Evolutionary conservation across 1,140 invertebrate species (phyloP), one percentile per base, ranked within the genome.

Genomic region (Hylaeus anthracinus): DNA sequence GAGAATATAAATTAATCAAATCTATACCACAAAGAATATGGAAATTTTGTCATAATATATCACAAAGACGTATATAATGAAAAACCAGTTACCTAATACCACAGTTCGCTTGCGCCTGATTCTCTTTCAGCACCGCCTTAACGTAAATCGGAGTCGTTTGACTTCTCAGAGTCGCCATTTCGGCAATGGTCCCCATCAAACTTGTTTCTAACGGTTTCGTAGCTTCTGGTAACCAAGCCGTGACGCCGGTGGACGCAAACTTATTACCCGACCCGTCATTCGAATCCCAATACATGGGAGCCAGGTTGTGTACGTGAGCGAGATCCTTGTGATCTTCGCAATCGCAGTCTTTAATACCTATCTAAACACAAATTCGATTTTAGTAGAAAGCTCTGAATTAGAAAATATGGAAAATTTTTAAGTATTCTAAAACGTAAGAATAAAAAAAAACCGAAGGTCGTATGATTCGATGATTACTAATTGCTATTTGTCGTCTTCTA

Each of bases 71-170:
- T 0, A n/a, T 0, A 12, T 37, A 26, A 10, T 43, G 43, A 12
- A 9, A 39, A 69, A 43, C 26, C 5, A 43, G 58, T 91, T 88
- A 94, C 90, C 95, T 94, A 48, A 96, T 92, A 87, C 95, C 94
- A 78, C 95, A 95, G 92, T 97, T 97, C 5, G 95, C 94, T 48
- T 94, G 88, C 70, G 94, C 93, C 61, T 92, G 92, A 3, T 94
- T 94, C 43, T 96, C 94, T 88, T 96, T 97, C 77, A 94, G 94
- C 53, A 95, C 94, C 6, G 94, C 94, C 80, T 95, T 96, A 72
- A 96, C 94, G 86, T 97, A 96, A 84, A 97, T 95, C 5, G 96
- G 94, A 1, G 96, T 95, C 0, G 95, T 95, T 77, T 91, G 90
- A 15, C 93, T 87, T 53, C 96, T 93, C 5, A 97, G 81, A 60